phyloP scores from a whole-genome alignment of 2,888 invertebrate genomes.

The Omphaloscelis lunosa region DNA sequence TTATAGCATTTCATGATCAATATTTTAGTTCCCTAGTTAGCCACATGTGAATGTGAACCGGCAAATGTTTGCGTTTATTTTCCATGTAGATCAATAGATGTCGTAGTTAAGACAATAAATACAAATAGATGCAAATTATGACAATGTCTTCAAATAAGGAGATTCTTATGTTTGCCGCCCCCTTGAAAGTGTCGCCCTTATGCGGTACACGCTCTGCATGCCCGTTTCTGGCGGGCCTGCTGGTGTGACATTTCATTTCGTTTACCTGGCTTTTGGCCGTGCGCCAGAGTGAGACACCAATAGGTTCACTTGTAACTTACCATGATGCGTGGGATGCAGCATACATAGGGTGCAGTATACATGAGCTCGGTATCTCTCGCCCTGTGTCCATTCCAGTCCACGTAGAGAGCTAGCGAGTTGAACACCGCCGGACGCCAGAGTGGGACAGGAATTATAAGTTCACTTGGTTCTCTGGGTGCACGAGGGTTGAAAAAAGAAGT shows the following conservation, averaged over 20 bases:
- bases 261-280: neutral
- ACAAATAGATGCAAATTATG: too few relatives aligned
- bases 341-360: constrained; percentile 99
- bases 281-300: neutral
- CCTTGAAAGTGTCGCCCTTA: too few relatives aligned
- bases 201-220: too few relatives aligned
- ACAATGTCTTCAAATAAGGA: too few relatives aligned
- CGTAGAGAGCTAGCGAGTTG: constrained; percentile 97
- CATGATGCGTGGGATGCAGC: constrained; percentile 96
- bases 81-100: too few relatives aligned
- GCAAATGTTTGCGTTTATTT: too few relatives aligned
- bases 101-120: too few relatives aligned
- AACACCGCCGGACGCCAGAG: constrained; percentile 97
- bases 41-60: too few relatives aligned
- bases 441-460: constrained; percentile 96
- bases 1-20: too few relatives aligned
- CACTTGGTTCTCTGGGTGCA: constrained; percentile 97
- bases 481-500: constrained; percentile 92
- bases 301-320: constrained; percentile 84
- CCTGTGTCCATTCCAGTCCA: constrained; percentile 96
- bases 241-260: neutral
- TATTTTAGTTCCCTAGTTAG: too few relatives aligned
- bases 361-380: constrained; percentile 98
- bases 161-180: too few relatives aligned
- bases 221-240: too few relatives aligned